A percentile compares a stretch with the other conserved stretches of the same genome.
Evolutionary conservation across 2,797 vertebrate species (phyloP).

Genomic region (Avahi laniger): DNA sequence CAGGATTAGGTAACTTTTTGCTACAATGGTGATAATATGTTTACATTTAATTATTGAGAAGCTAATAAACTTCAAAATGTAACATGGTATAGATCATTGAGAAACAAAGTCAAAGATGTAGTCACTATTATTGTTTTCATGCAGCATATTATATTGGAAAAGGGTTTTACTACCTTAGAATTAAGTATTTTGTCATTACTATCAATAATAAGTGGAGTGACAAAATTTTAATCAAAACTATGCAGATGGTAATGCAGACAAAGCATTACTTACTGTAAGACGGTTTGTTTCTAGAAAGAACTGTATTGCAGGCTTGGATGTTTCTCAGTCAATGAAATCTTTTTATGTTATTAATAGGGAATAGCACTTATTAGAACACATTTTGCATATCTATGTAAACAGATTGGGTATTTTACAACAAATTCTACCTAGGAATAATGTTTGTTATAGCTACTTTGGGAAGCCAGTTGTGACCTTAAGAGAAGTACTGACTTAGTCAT

Average conservation of each 20-base stretch:
- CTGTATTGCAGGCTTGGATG: neutral
- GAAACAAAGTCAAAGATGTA: neutral
- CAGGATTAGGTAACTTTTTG: neutral
- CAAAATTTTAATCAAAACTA: constrained; percentile 42
- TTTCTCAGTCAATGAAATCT: neutral
- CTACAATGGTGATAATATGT: neutral
- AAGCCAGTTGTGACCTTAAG: neutral
- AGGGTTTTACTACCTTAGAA: neutral
- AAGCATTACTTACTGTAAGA: neutral
- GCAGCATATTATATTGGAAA: neutral
- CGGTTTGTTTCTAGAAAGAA: neutral
- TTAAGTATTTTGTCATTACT: neutral
- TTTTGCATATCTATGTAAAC: neutral
- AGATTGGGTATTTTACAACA: constrained; percentile 28
- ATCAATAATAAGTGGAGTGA: neutral
- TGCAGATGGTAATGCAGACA: neutral
- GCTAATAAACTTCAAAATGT: neutral
- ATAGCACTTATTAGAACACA: neutral
- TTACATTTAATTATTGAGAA: neutral
- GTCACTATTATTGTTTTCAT: neutral
- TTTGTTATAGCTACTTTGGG: constrained; percentile 12
- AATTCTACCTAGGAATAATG: constrained; percentile 33
- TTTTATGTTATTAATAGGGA: neutral
- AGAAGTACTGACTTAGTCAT: constrained; percentile 50
- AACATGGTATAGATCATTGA: neutral